Evolutionary conservation across 2,888 invertebrate species (phyloP), one percentile per base, ranked within the genome.

Genomic region (Serrognathus titanus): DNA sequence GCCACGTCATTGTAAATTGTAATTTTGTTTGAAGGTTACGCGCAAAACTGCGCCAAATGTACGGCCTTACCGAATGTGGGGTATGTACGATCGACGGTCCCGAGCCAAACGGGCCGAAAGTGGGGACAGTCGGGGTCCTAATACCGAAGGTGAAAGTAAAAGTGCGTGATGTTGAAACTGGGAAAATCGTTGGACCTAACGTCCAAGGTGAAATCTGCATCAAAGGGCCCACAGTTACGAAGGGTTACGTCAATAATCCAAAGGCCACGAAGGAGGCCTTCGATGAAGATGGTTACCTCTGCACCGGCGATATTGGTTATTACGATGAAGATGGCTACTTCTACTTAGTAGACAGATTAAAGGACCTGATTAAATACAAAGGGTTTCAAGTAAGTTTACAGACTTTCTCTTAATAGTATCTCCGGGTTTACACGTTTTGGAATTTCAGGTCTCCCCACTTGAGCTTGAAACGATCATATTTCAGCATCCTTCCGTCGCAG

Each of bases 361-460:
- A 94, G 73, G 93, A 94, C 71, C 83, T 94, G 37, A 93, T 94
- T 69, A 94, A 94, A 75, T 92, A 90, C 70, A 92, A 93, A 73
- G 92, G 88, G 36, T 88, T 85, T 68, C 86, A 89, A 82, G 89
- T 89, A 61, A 41, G 2, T 39, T 16, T 5, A 4, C n/a, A 2
- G n/a, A 11, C 2, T n/a, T 39, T 39, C 3, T n/a, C 2, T 39
- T 11, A 39, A 3, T 11, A 2, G 10, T 11, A 39, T 2, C 11
- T 39, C 4, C 3, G n/a, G 11, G 16, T 3, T 2, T 16, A 16
- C 16, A 39, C 39, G 11, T 35, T 20, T 48, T 7, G 2, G 11
- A 2, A 51, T 20, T 39, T 40, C 43, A 51, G 51, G 51, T 90
- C 2, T 10, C 94, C 0, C 94, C 94, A 2, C 92, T 94, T 1